Evolutionary conservation across 2,113 vertebrate genomes (phyloP).

Genomic region (Siniperca chuatsi): DNA sequence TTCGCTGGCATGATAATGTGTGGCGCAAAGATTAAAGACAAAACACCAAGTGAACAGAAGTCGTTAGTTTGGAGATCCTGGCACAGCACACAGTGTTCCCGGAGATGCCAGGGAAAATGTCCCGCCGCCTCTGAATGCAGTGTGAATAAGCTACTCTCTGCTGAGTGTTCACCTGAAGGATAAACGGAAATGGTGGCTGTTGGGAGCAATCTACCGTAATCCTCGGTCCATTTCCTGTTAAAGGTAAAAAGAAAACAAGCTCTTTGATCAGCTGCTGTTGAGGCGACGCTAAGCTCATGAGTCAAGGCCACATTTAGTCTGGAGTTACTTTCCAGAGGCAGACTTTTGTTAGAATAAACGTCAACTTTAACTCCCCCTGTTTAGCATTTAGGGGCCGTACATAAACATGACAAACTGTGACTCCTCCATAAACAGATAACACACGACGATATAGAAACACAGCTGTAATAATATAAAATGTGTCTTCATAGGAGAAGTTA

Average conservation of each 20-base stretch:
- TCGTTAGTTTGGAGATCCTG: not conserved
- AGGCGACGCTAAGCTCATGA: conserved; percentile 22
- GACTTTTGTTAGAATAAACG: not conserved
- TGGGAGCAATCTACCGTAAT: conserved; percentile 36
- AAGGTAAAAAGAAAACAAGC: conserved; percentile 31
- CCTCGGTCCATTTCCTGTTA: conserved; percentile 35
- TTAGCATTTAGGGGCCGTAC: too few relatives aligned
- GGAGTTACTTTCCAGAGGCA: conserved; percentile 5
- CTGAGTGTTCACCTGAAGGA: conserved; percentile 58
- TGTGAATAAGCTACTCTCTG: conserved; percentile 8
- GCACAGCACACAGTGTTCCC: not conserved
- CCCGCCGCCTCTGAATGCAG: conserved; percentile 13
- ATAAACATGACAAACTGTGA: not conserved
- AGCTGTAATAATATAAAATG: too few relatives aligned
- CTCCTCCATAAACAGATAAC: too few relatives aligned
- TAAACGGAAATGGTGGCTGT: conserved; percentile 36
- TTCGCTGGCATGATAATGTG: not conserved
- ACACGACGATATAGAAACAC: too few relatives aligned
- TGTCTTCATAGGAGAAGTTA: too few relatives aligned
- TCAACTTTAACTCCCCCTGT: not conserved
- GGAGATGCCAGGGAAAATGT: conserved; percentile 35
- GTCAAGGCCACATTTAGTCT: conserved; percentile 11
- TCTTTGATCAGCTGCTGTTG: conserved; percentile 36
- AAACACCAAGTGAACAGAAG: conserved; percentile 12
- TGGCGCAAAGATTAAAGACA: conserved; percentile 37